Evolutionary conservation across 2,888 invertebrate species (phyloP), one percentile per base, ranked within the genome.

Genomic region (Brachyopa scutellaris): DNA sequence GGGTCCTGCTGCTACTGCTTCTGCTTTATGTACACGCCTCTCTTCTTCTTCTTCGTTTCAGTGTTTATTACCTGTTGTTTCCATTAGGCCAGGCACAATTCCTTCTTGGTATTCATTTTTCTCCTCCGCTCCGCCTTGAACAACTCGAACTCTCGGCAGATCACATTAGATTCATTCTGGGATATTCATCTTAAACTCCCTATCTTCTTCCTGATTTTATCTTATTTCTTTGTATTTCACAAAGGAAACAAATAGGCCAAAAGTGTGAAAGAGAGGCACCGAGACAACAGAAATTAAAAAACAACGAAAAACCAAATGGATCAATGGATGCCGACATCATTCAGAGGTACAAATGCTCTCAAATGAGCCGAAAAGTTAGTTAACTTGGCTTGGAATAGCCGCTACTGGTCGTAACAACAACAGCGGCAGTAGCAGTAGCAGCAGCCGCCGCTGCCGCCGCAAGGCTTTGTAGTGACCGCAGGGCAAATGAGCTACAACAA

Each of bases 291-390:
- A 69, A 36, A 9, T 17, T 40, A 17, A 72, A 79, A 62, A 74
- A 70, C 9, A 62, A 42, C 9, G 47, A 23, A 21, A 11, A 57
- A 62, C 51, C 42, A 45, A 64, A 78, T 69, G 66, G 84, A 85
- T 85, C 84, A 85, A 85, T 83, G 72, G 79, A 77, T 76, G 83
- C 84, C 84, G 84, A 70, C 84, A 85, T 77, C 82, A 77, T 82
- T 82, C 66, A 82, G 59, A 82, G 70, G 76, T 62, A 84, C 79
- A 84, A 84, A 80, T 85, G 84, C 82, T 78, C 85, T 84, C 82
- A 84, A 85, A 84, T 85, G 79, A 84, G 79, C 82, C 84, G 84
- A 84, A 84, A 84, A 85, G 73, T 78, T 64, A 82, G 82, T 82
- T 82, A 82, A 82, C 82, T 82, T 61, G 70, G 77, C 70, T 82